Evolutionary conservation across 1,140 invertebrate species (phyloP), one percentile per base, ranked within the genome.

Genomic region (Drosophila pallidifrons): DNA sequence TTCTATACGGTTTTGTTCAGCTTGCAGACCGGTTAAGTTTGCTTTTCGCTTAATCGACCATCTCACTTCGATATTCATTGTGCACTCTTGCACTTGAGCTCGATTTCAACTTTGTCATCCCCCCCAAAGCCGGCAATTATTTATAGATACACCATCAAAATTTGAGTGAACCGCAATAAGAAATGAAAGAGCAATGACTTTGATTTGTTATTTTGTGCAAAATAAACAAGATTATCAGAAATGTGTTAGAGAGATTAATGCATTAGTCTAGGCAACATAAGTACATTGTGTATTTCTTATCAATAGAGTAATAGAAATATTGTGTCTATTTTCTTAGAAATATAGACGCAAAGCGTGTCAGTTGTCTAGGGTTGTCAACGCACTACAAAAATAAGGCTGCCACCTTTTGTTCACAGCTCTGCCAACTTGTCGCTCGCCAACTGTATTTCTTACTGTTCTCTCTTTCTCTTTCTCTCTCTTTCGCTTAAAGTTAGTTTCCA

Each of bases 41-140:
- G 25, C 30, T 30, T 35, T 43, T 35, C 46, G 5, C 7, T 20
- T 35, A 67, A 67, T 58, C 64, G 64, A 67, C 64, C 41, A 58
- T 54, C 58, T 67, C 52, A 35, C 54, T 58, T 5, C 5, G 32
- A 64, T 41, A 52, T 64, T 8, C 32, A 52, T 52, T 64, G 60
- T 41, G 47, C 51, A 63, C 46, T 63, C 49, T 49, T 61, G 11
- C 20, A 25, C 59, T 61, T 49, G 7, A 63, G 30, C 47, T 63
- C 46, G 11, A 57, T 10, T 57, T 43, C 3, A n/a, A 54, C 51
- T 32, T 47, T 47, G 46, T 47, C 46, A 47, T 16, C 13, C 5
- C 3, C n/a, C 2, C 13, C 46, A 47, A 25, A 47, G 16, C 46
- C 5, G 8, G 35, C 15, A 8, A 47, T 16, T 16, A 47, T 47